These are phyloP conservation scores for Lissonota sp. DNA, from an alignment of 2,888 invertebrate genomes.

Conservation along the genomic window DNA sequence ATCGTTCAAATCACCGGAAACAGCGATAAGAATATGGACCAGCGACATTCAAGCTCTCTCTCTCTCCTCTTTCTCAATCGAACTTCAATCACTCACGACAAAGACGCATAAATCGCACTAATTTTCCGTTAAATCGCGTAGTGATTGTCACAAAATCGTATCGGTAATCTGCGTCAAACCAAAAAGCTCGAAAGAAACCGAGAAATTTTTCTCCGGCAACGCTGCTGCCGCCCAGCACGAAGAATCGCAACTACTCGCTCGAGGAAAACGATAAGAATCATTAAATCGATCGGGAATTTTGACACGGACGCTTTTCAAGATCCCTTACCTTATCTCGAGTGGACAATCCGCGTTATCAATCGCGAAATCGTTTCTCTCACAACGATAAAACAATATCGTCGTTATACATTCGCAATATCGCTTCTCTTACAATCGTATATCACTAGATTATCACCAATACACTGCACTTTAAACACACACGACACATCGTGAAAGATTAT, in stretches of 20 bases:
- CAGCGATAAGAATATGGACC: neutral
- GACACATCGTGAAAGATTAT: constrained; percentile 77
- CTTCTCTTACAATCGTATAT: constrained; percentile 60
- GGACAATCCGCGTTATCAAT: constrained; percentile 57
- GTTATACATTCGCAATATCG: too few species aligned
- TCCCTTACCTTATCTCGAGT: constrained; percentile 64
- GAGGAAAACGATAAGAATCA: constrained; percentile 10
- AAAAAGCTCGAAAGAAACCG: neutral
- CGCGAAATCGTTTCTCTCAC: constrained; percentile 21
- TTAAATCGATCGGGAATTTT: neutral
- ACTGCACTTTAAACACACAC: constrained; percentile 83
- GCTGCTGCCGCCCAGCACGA: constrained; percentile 62
- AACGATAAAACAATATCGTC: constrained; percentile 13
- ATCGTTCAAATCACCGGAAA: constrained; percentile 50
- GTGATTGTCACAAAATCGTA: neutral
- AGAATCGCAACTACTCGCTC: constrained; percentile 19
- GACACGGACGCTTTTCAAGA: neutral
- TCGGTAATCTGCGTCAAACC: neutral
- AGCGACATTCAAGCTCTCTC: neutral
- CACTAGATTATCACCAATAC: constrained; percentile 82
- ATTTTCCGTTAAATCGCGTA: constrained; percentile 11
- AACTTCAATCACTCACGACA: constrained; percentile 10
- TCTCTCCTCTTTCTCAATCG: constrained; percentile 6
- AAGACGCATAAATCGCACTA: neutral
- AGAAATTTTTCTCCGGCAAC: constrained; percentile 35